Evolutionary conservation across 1,140 invertebrate species (phyloP).

Genomic region (Micrasema longulum): DNA sequence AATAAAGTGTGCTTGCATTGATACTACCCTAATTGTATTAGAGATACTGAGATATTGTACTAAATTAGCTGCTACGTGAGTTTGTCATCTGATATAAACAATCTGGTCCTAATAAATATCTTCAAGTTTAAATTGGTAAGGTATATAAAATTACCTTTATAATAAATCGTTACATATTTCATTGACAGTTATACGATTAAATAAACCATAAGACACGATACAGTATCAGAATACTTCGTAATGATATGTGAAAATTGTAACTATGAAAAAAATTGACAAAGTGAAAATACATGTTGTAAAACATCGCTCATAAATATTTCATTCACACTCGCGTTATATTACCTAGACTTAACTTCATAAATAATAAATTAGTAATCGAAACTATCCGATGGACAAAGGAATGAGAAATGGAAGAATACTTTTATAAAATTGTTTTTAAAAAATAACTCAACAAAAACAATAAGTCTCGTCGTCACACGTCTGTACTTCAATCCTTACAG

Average conservation of each 20-base stretch:
- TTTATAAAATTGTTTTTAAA: background rate
- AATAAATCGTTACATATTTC: too few relatives aligned
- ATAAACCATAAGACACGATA: background rate
- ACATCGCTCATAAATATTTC: background rate
- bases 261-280: background rate
- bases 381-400: slow-evolving; percentile 31
- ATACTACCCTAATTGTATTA: too few relatives aligned
- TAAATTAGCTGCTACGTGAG: too few relatives aligned
- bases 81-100: too few relatives aligned
- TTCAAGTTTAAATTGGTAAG: too few relatives aligned
- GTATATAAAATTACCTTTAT: too few relatives aligned
- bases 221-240: slow-evolving; percentile 3
- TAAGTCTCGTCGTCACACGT: too few relatives aligned
- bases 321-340: slow-evolving; percentile 1
- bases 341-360: slow-evolving; percentile 15
- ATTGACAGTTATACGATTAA: too few relatives aligned
- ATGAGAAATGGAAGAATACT: slow-evolving; percentile 43
- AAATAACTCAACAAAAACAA: too few relatives aligned
- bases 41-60: too few relatives aligned
- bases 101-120: too few relatives aligned
- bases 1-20: too few relatives aligned
- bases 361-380: slow-evolving; percentile 32
- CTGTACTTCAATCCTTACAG: background rate
- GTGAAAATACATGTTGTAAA: slow-evolving; percentile 5
- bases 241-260: slow-evolving; percentile 20